Evolutionary conservation across 2,113 vertebrate genomes (phyloP).

Genomic region (Ranitomeya imitator): DNA sequence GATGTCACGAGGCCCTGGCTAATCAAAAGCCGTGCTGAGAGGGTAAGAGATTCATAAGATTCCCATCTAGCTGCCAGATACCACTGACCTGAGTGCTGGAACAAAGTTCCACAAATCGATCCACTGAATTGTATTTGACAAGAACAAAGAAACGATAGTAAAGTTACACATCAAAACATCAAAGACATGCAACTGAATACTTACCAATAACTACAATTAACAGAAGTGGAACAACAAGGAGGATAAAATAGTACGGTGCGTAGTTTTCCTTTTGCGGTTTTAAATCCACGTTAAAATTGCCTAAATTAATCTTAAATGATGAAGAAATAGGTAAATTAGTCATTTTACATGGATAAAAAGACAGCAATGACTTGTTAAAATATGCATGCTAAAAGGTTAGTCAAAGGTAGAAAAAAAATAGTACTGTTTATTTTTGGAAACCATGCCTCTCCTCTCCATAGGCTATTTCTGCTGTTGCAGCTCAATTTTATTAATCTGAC

Average conservation of each 20-base stretch:
- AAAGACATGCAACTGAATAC: constrained; percentile 54
- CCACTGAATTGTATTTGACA: not conserved
- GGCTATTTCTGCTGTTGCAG: not conserved
- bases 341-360: not conserved
- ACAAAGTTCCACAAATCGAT: no score
- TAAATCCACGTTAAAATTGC: constrained; percentile 64
- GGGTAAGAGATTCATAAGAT: no score
- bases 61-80: no score
- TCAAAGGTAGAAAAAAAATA: not conserved
- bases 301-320: constrained; percentile 77
- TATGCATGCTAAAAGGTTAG: not conserved
- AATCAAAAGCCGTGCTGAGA: no score
- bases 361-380: not conserved
- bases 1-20: no score
- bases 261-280: constrained; percentile 60
- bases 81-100: no score
- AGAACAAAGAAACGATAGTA: not conserved
- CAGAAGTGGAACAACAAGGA: constrained; percentile 72
- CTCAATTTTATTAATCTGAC: not conserved
- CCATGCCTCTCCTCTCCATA: not conserved
- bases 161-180: not conserved
- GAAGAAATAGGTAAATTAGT: not conserved
- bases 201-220: constrained; percentile 78
- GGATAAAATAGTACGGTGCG: constrained; percentile 66
- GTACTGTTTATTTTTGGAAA: not conserved